Base-by-base conservation (phyloP, 2,888 invertebrate genomes). In the Cataglyphis cursor region DNA sequence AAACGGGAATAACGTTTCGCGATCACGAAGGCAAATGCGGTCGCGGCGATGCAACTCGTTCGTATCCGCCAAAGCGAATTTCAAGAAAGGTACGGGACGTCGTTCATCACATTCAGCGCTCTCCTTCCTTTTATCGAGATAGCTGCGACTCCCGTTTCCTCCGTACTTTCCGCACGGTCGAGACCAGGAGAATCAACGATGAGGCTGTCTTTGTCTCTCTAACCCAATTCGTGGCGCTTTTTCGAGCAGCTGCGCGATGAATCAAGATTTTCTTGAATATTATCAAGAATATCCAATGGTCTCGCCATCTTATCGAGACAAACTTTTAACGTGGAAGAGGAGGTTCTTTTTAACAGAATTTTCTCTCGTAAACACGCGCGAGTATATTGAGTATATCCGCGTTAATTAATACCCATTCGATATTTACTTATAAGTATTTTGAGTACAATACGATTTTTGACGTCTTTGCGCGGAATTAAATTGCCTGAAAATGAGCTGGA, bases 51-150 rank as follows among this genome's bases (percentile, higher is more conserved):
- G 78, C 78, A 57, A 73, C 78, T 80, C 59, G 44, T 80, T 73
- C 74, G 57, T 80, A 72, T 80, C 74, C 78, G 78, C 73, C 78
- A 80, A 78, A 80, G 73, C 78, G 78, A 80, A 80, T 80, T 80
- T 80, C 78, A 72, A 72, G 78, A 61, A 80, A 80, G 73, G 73
- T 59, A 80, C 31, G 73, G 57, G 44, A 78, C 44, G 78, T 80
- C 78, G 78, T 80, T 80, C 78, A 80, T 80, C 78, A 51, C 48
- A 80, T 80, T 80, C 78, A 80, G 73, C 72, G 74, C 24, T 80
- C 72, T 73, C 78, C 78, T 80, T 80, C 78, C 73, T 80, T 80
- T 80, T 73, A 80, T 80, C 73, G 78, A 72, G 78, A 61, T 80
- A 80, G 35, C 59, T 80, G 78, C 44, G 73, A 80, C 78, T 68